Conservation (phyloP, 2,113 vertebrate species). For the Phaethon lepturus region DNA sequence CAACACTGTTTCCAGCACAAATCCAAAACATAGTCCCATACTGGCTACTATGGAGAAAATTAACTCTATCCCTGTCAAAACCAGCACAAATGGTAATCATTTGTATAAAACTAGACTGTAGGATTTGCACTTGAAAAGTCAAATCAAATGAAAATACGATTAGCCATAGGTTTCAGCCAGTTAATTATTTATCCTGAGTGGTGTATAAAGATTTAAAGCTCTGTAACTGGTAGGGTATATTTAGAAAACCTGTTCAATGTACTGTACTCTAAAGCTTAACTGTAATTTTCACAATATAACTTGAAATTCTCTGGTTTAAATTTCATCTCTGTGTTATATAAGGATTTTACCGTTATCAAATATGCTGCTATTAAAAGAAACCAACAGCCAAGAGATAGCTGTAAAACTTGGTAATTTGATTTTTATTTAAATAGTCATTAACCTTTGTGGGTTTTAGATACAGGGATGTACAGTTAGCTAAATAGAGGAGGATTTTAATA, state of each 20-base stretch:
- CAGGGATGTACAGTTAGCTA: background rate
- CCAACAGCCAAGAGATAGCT: background rate
- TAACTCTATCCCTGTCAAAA: too few species aligned
- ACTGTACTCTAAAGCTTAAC: background rate
- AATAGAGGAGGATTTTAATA: background rate
- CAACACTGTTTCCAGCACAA: too few species aligned
- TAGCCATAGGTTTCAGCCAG: slow-evolving; percentile 38
- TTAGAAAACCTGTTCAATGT: background rate
- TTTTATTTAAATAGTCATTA: slow-evolving; percentile 10
- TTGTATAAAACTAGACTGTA: slow-evolving; percentile 12
- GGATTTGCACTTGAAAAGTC: background rate
- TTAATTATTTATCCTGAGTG: slow-evolving; percentile 29
- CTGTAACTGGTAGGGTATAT: background rate
- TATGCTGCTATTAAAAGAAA: background rate
- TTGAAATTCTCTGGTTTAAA: background rate
- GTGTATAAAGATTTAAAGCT: background rate
- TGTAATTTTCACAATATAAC: background rate
- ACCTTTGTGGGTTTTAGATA: background rate
- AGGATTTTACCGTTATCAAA: background rate
- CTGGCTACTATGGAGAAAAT: too few species aligned
- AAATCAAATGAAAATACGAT: slow-evolving; percentile 60
- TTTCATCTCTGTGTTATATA: background rate
- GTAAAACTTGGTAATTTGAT: background rate
- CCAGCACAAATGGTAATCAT: background rate
- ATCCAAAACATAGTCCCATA: too few species aligned